Evolutionary conservation across 1,140 invertebrate species (phyloP), one percentile per base, ranked within the genome.

Genomic region (Nomia melanderi): DNA sequence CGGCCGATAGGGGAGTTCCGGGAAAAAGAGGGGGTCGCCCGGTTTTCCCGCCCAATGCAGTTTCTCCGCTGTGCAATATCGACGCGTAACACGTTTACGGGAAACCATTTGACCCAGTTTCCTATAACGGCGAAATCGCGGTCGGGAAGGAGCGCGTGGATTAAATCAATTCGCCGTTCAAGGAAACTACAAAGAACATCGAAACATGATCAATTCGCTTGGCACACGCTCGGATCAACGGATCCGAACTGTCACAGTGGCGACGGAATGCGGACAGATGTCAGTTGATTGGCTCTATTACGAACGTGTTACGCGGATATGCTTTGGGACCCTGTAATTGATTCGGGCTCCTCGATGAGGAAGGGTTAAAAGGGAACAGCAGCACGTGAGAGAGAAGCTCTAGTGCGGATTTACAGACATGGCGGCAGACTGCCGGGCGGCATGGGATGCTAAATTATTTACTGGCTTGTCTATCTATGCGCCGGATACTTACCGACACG

Each of bases 361-460:
- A 59, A 69, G 66, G 66, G 79, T 70, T n/a, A n/a, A 77, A 73
- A 69, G 50, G 41, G 31, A n/a, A 1, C 47, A 47, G 33, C 6
- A 23, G 36, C 25, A n/a, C 47, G 31, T 8, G 67, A 23, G 39
- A 57, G 17, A 14, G 70, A 41, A 29, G 57, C 62, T 67, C 63
- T 77, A 83, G 77, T 53, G 82, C 67, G 77, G 81, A 84, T 83
- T 83, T 83, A 84, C 82, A 76, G 81, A 83, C 77, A 77, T 80
- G 88, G 89, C 88, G 90, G 87, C 90, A 90, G 90, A 90, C 90
- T 88, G 89, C 81, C 90, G 88, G 91, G 87, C 90, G 88, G 82
- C 89, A 77, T 74, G 57, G 67, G 78, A 76, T 83, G 80, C 81
- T 92, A 82, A 91, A 91, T 92, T 92, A 92, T 92, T 91, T 90